Percentiles rank a stretch among this genome's conserved stretches.
Conservation (phyloP, 2,113 vertebrate genomes). For the Rhinopomastus cyanomelas region DNA sequence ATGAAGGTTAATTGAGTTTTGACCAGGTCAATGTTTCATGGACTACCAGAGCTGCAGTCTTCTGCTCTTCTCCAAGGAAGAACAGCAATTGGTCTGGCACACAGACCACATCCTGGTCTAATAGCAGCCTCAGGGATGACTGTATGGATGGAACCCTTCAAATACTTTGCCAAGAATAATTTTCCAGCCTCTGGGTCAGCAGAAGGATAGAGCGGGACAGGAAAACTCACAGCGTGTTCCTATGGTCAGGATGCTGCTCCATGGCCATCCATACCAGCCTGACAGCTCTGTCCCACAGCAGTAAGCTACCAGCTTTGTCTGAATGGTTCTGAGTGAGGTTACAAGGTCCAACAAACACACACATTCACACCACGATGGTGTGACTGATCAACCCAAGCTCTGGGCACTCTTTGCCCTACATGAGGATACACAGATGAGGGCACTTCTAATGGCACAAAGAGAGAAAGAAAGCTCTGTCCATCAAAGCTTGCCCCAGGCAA, state of each 20-base stretch:
- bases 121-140: fast-evolving
- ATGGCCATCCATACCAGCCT: not conserved
- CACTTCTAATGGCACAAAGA: not conserved
- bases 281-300: not conserved
- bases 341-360: not conserved
- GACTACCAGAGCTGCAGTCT: not conserved
- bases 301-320: not conserved
- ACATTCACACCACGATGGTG: fast-evolving
- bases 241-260: not conserved
- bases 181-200: not conserved
- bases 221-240: fast-evolving
- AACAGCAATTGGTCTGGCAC: not conserved
- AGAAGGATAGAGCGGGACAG: fast-evolving
- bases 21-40: fast-evolving
- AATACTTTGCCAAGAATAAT: not conserved
- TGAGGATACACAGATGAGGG: not conserved
- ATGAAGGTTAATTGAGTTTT: not conserved
- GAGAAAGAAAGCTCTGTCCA: not conserved
- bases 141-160: fast-evolving
- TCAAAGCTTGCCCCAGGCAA: conserved; percentile 10
- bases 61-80: not conserved
- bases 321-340: not conserved
- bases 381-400: not conserved
- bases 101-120: not conserved
- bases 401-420: not conserved